A percentile compares a stretch with the other conserved stretches of the same genome.
Evolutionary conservation across 2,888 invertebrate species (phyloP).

Genomic region (Leistus spinibarbis): DNA sequence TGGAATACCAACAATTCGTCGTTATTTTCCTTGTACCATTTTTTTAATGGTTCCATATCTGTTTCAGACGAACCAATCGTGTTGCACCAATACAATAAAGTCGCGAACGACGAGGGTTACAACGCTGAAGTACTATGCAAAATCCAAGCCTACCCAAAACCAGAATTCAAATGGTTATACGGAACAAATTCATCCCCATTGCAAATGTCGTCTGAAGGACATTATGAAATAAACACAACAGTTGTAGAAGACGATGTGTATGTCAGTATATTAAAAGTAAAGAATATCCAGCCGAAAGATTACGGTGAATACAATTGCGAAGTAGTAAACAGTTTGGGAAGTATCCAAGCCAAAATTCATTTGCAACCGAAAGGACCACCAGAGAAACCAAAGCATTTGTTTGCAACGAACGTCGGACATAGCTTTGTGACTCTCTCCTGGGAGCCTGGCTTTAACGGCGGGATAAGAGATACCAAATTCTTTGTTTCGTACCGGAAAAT

Average conservation of each 20-base stretch:
- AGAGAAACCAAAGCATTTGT: constrained; percentile 77
- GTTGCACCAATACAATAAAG: constrained; percentile 83
- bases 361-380: constrained; percentile 88
- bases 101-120: constrained; percentile 84
- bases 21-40: neutral
- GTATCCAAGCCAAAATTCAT: constrained; percentile 74
- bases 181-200: constrained; percentile 76
- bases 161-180: constrained; percentile 91
- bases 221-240: constrained; percentile 83
- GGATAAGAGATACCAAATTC: constrained; percentile 83
- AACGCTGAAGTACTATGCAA: constrained; percentile 86
- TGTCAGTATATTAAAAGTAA: constrained; percentile 75
- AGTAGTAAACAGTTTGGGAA: constrained; percentile 83
- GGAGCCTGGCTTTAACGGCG: constrained; percentile 92
- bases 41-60: constrained; percentile 29
- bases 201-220: constrained; percentile 80
- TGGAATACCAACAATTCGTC: no score
- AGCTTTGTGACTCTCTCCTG: constrained; percentile 81
- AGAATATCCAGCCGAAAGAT: constrained; percentile 78
- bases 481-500: constrained; percentile 82
- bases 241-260: constrained; percentile 86
- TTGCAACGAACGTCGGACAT: constrained; percentile 75
- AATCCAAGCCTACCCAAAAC: constrained; percentile 90
- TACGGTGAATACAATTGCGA: constrained; percentile 92
- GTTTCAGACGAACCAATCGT: constrained; percentile 81